phyloP scores from a whole-genome alignment of 2,888 invertebrate genomes.

The Dioctria linearis region DNA sequence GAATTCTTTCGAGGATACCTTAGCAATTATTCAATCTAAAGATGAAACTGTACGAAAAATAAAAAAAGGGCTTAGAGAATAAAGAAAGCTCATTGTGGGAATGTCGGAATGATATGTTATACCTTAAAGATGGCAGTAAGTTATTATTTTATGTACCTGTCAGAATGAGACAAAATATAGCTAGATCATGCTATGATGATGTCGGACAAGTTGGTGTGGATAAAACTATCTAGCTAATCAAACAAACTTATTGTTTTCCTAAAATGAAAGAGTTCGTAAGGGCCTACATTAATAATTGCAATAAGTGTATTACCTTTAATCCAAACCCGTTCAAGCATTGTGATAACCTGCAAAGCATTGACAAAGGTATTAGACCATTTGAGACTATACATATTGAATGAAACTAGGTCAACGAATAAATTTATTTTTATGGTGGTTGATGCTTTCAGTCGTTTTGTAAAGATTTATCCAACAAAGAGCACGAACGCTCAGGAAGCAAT shows the following conservation, averaged over 20 bases:
- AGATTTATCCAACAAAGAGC: slow-evolving; percentile 49
- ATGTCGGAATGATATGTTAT: slow-evolving; percentile 1
- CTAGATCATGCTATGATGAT: slow-evolving; percentile 60
- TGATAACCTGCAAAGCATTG: not conserved
- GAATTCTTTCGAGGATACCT: not conserved
- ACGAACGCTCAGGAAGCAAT: slow-evolving; percentile 61
- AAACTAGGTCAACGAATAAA: slow-evolving; percentile 14
- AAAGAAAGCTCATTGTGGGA: not conserved
- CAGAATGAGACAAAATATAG: slow-evolving; percentile 58
- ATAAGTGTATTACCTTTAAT: not conserved
- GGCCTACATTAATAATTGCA: not conserved
- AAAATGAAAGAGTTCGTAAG: slow-evolving; percentile 57
- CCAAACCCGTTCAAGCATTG: no score
- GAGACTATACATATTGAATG: slow-evolving; percentile 50
- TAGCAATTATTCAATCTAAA: no score
- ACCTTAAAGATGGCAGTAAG: slow-evolving; percentile 5
- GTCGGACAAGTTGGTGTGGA: slow-evolving; percentile 63
- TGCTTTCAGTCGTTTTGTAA: slow-evolving; percentile 57
- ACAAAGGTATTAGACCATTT: slow-evolving; percentile 59
- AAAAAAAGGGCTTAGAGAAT: slow-evolving; percentile 10
- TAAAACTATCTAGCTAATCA: slow-evolving; percentile 61
- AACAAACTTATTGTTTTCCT: slow-evolving; percentile 63
- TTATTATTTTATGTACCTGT: slow-evolving; percentile 57
- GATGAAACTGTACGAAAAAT: slow-evolving; percentile 45
- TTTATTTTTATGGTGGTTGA: slow-evolving; percentile 52